These are phyloP conservation scores for Trichomalopsis sarcophagae DNA, from an alignment of 1,140 invertebrate species.

Conservation along the genomic window DNA sequence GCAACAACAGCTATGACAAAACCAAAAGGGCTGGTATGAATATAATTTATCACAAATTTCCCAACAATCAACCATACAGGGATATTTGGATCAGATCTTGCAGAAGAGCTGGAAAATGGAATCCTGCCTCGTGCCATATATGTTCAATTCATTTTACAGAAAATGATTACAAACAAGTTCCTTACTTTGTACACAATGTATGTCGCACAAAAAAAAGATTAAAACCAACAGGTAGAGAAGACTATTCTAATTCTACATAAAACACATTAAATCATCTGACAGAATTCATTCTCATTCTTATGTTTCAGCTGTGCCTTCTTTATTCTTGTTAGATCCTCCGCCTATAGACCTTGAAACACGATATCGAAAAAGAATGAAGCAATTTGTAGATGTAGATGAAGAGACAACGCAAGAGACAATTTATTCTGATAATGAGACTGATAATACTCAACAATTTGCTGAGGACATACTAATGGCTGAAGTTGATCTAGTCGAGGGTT, in stretches of 20 bases:
- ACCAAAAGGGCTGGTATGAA: constrained; percentile 46
- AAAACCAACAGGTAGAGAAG: constrained; percentile 41
- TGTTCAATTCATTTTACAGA: constrained; percentile 53
- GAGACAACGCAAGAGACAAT: no score
- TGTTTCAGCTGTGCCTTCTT: constrained; percentile 43
- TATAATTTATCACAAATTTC: constrained; percentile 53
- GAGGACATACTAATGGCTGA: neutral
- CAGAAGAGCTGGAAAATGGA: constrained; percentile 49
- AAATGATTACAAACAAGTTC: constrained; percentile 47
- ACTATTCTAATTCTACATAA: neutral
- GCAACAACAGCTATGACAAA: constrained; percentile 51
- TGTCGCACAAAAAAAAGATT: constrained; percentile 41
- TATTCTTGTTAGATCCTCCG: constrained; percentile 36
- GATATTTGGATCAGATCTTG: constrained; percentile 52
- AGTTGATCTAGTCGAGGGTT: neutral
- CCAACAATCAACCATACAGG: constrained; percentile 43
- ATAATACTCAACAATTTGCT: constrained; percentile 11
- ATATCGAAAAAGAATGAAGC: constrained; percentile 26
- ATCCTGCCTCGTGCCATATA: constrained; percentile 53
- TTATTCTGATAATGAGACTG: neutral
- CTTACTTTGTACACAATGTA: constrained; percentile 8
- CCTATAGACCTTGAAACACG: neutral
- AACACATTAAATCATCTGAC: neutral
- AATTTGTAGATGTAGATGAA: neutral
- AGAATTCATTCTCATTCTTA: neutral